Evolutionary conservation across 2,888 invertebrate species (phyloP), one percentile per base, ranked within the genome.

Genomic region (Dusona sp.): DNA sequence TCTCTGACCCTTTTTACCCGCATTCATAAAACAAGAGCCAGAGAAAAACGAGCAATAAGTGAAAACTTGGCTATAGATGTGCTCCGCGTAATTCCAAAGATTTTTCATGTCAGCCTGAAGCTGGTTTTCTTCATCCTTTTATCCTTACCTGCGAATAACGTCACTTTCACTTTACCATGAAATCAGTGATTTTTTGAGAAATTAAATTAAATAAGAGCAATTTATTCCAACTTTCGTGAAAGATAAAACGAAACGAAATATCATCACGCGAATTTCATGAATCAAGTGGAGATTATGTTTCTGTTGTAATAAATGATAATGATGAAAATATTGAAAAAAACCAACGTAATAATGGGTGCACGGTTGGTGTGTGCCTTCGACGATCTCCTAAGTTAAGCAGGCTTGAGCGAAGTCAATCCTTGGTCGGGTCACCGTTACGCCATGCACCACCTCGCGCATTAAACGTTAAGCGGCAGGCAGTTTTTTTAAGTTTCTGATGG

Each of bases 71-170:
- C 33, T 22, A 25, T 48, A 29, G 13, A 29, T 57, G 29, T 29
- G 42, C 11, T 38, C 33, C 25, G 36, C 45, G 82, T 67, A 68
- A 83, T 68, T 64, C 61, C 61, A 19, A 54, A 70, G 51, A 83
- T 82, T 79, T 75, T 67, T 79, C 64, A 51, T 16, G 33, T 45
- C 68, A 82, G 82, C 68, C n/a, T 48, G 22, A 38, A 48, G 61
- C 51, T 73, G 54, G 25, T 64, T 85, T 72, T 25, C 48, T 51
- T 48, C 48, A 48, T 33, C 33, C 33, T 33, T 33, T 33, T 33
- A 33, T 4, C 33, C 4, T 33, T 33, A 33, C 33, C 33, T 33
- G 2, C 33, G 33, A 33, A 33, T 33, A 33, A 4, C 29, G 57
- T 57, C 45, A n/a, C 36, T 48, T 22, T 38, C 22, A 33, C 72